phyloP scores from a whole-genome alignment of 1,140 invertebrate genomes.

The Drosophila quadrilineata region DNA sequence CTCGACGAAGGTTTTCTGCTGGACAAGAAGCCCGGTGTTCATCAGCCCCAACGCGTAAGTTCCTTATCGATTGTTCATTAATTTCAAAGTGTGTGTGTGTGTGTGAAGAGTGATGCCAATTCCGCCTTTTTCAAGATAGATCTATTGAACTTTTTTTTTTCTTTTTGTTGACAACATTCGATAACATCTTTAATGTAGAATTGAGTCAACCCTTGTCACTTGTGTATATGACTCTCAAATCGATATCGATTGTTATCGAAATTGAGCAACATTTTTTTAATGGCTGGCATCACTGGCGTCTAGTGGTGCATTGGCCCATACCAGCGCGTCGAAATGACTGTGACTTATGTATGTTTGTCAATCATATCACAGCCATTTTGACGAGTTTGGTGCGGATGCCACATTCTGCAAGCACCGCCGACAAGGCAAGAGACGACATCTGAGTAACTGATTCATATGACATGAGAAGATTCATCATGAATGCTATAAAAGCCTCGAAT shows the following conservation, averaged over 20 bases:
- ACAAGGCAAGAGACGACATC: slow-evolving; percentile 7
- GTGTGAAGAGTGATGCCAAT: slow-evolving; percentile 16
- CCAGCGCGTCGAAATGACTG: slow-evolving; percentile 75
- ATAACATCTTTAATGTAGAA: too few relatives aligned
- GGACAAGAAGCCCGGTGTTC: slow-evolving; percentile 96
- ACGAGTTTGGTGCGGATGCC: slow-evolving; percentile 75
- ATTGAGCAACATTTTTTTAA: too few relatives aligned
- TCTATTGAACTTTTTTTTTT: too few relatives aligned
- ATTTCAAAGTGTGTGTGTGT: not conserved
- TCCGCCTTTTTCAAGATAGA: too few relatives aligned
- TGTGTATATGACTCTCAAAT: too few relatives aligned
- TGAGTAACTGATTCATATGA: not conserved
- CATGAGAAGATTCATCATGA: too few relatives aligned
- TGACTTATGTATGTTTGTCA: slow-evolving; percentile 64
- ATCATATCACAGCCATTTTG: slow-evolving; percentile 81
- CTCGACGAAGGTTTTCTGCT: slow-evolving; percentile 98
- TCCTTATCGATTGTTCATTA: slow-evolving; percentile 1
- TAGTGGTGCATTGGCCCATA: too few relatives aligned
- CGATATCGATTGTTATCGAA: too few relatives aligned
- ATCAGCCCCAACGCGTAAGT: slow-evolving; percentile 89
- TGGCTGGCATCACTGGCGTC: too few relatives aligned
- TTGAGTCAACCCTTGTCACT: too few relatives aligned
- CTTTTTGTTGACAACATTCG: too few relatives aligned
- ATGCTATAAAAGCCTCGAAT: too few relatives aligned
- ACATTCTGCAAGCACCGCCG: slow-evolving; percentile 17